phyloP scores from a whole-genome alignment of 2,888 invertebrate genomes.

The Pyrgus malvae region DNA sequence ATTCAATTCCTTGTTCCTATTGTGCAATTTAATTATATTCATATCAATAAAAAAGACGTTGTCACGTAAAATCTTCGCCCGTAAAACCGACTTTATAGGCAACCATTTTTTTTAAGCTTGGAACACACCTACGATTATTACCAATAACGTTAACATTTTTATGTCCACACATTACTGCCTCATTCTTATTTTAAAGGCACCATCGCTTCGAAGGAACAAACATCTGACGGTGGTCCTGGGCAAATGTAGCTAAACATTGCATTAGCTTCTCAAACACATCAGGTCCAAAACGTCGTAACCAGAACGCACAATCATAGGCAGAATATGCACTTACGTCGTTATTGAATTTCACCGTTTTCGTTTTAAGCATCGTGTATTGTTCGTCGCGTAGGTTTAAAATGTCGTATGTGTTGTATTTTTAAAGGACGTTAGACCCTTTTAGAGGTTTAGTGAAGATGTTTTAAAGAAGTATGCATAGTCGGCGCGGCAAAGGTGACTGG shows the following conservation, averaged over 20 bases:
- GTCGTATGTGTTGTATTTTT: conserved; percentile 18
- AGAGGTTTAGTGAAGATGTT: conserved; percentile 33
- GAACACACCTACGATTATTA: conserved; percentile 34
- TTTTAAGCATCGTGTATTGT: conserved; percentile 21
- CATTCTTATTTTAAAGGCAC: conserved; percentile 59
- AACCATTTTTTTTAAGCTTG: conserved; percentile 18
- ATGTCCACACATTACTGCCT: conserved; percentile 51
- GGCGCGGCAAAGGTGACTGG: conserved; percentile 61
- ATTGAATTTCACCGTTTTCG: background rate
- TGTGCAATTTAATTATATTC: too few species aligned
- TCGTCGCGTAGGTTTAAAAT: conserved; percentile 7
- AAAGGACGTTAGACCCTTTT: conserved; percentile 44
- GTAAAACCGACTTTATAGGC: too few species aligned
- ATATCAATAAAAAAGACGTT: too few species aligned
- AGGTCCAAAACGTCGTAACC: conserved; percentile 44
- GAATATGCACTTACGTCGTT: conserved; percentile 20
- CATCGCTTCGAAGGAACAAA: conserved; percentile 56
- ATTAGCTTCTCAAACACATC: conserved; percentile 50
- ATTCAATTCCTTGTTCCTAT: too few species aligned
- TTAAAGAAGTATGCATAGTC: conserved; percentile 64
- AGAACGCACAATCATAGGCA: background rate
- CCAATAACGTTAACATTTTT: conserved; percentile 39
- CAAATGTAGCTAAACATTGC: conserved; percentile 57
- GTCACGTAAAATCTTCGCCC: too few species aligned
- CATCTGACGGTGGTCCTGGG: conserved; percentile 68